Evolutionary conservation across 2,888 invertebrate species (phyloP), one percentile per base, ranked within the genome.

Genomic region (Acronicta leporina): DNA sequence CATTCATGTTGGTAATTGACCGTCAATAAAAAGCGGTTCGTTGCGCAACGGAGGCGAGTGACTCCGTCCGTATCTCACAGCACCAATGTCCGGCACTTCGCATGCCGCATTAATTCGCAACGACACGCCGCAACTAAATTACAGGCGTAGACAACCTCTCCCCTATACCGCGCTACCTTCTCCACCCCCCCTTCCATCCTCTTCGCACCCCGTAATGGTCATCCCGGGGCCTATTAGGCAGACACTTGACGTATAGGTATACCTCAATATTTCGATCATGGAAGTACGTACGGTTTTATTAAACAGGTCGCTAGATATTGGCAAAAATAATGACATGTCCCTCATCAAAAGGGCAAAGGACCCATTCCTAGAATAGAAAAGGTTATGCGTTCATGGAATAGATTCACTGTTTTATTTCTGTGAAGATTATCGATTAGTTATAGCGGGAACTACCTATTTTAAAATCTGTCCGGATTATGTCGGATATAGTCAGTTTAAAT

Each of bases 101-200:
- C 63, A 67, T 67, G 71, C 62, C 74, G 59, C 72, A 70, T 73
- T 68, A 77, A 75, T 71, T 75, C 69, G 63, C 75, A 68, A 73
- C 81, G 82, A 81, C 80, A 75, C 77, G 75, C 84, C 82, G 82
- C 82, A 80, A 82, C 84, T 81, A 81, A 86, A 87, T 86, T 83
- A 85, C 80, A 66, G 62, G 57, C 67, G 66, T 68, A 77, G 71
- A 63, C 69, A 63, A 50, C 66, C 60, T 64, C 62, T 49, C 50
- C 58, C 45, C 20, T 51, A 46, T 48, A 54, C 62, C 63, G 49
- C 58, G 15, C 68, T 46, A 7, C 47, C 42, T 33, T 38, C 45
- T 51, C 20, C 45, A 40, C 56, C 2, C 52, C n/a, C 53, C 50
- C 46, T 56, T 40, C 54, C 60, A 61, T 66, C 44, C 63, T 41